Evolutionary conservation across 2,797 vertebrate genomes (phyloP).

Genomic region (Rhinella marina): DNA sequence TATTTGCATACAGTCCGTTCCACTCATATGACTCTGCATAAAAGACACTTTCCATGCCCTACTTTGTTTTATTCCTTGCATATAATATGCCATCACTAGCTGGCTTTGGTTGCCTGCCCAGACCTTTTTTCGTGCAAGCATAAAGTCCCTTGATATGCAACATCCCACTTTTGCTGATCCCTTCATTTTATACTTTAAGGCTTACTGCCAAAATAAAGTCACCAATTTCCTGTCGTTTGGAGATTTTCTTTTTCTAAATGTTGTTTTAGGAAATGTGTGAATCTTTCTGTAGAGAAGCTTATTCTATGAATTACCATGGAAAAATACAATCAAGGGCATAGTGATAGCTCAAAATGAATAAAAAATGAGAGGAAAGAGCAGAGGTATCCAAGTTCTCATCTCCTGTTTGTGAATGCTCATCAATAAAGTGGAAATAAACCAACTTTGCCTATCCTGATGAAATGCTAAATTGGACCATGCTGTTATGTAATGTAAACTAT

Average conservation of each 20-base stretch:
- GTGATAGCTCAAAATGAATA: constrained; percentile 20
- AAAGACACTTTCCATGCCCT: constrained; percentile 47
- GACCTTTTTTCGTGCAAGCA: constrained; percentile 47
- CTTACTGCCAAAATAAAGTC: constrained; percentile 43
- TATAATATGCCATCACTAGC: constrained; percentile 47
- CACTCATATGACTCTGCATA: constrained; percentile 49
- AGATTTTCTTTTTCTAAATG: neutral
- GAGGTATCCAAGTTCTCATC: constrained; percentile 25
- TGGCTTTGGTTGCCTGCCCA: constrained; percentile 53
- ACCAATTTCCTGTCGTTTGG: constrained; percentile 15
- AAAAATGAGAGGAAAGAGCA: constrained; percentile 30
- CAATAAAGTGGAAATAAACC: constrained; percentile 26
- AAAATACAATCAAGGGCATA: constrained; percentile 27
- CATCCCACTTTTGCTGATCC: constrained; percentile 47
- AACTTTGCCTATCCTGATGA: neutral
- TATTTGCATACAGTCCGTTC: constrained; percentile 53
- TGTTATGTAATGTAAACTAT: neutral
- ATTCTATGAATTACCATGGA: constrained; percentile 28
- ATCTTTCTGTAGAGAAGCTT: constrained; percentile 8
- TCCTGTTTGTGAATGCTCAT: constrained; percentile 31
- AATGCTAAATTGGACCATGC: constrained; percentile 17
- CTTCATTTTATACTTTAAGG: constrained; percentile 19
- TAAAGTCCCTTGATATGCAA: constrained; percentile 38
- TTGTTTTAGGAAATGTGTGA: constrained; percentile 29
- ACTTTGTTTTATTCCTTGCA: constrained; percentile 49